Evolutionary conservation across 2,113 vertebrate species (phyloP), one percentile per base, ranked within the genome.

Genomic region (Podilymbus podiceps): DNA sequence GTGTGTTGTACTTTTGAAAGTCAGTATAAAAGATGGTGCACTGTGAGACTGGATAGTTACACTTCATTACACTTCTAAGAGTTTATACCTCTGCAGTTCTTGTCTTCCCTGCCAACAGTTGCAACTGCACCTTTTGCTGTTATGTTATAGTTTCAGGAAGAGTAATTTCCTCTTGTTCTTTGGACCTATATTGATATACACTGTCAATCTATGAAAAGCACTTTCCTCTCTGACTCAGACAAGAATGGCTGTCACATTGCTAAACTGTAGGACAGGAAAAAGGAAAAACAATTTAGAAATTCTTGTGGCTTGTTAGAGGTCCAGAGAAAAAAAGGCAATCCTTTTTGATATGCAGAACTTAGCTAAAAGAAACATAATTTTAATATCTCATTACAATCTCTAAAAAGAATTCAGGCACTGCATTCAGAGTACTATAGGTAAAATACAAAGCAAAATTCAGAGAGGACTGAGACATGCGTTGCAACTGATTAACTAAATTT

Each of bases 141-240:
- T 18, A 2, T 3, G 17, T 55, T 67, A 44, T 0, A 40, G 20
- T 68, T 89, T 63, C 38, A 59, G 47, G 28, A 62, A 38, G 17
- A 90, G 33, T 40, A 35, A 33, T 85, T 82, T 79, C 20, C 11
- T 53, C 14, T n/a, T 64, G 4, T 87, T 72, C 38, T 73, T 74
- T 21, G 24, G 53, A 53, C 5, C 30, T 42, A 1, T 56, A 33
- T 11, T 73, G 19, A 25, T 53, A n/a, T 0, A 10, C 4, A 2
- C 17, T 35, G 4, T 66, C 76, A 67, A 1, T 67, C 47, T 81
- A 7, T 59, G 30, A 87, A 40, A 30, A 75, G 33, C 44, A 6
- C 11, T 49, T 85, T 78, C 7, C 19, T 20, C 17, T 50, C 6
- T 12, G 35, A 31, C 4, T 83, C 31, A 60, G 30, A n/a, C 27